Conservation (phyloP, 2,797 vertebrate species). For the Syngnathus acus region DNA sequence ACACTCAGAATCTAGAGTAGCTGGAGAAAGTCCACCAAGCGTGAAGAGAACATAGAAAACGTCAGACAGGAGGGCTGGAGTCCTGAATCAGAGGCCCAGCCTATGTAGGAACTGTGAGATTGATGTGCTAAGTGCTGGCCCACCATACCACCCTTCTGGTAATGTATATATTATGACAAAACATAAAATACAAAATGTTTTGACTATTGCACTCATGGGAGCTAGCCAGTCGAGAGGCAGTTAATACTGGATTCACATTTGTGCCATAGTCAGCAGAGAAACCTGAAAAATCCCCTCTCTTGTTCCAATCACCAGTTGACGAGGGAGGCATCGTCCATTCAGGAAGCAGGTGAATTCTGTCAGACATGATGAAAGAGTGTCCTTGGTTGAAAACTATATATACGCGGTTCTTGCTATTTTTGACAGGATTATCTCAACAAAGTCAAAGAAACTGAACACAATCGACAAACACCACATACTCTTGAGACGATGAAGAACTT, state of each 20-base stretch:
- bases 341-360: neutral
- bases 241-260: neutral
- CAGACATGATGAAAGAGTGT: neutral
- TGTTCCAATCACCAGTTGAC: neutral
- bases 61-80: neutral
- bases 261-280: neutral
- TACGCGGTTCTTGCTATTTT: neutral
- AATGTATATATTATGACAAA: neutral
- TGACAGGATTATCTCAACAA: neutral
- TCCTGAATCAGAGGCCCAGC: neutral
- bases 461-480: neutral
- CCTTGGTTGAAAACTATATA: neutral
- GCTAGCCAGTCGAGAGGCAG: neutral
- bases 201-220: neutral
- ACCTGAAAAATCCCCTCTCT: neutral
- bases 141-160: neutral
- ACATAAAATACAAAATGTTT: too few relatives aligned
- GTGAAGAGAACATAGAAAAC: neutral
- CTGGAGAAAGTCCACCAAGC: neutral
- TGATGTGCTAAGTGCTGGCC: neutral
- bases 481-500: neutral
- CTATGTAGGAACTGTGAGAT: neutral
- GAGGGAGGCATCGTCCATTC: neutral
- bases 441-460: neutral
- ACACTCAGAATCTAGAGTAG: neutral